Conservation (phyloP, 1,140 invertebrate genomes). For the Charaxes varanes region DNA sequence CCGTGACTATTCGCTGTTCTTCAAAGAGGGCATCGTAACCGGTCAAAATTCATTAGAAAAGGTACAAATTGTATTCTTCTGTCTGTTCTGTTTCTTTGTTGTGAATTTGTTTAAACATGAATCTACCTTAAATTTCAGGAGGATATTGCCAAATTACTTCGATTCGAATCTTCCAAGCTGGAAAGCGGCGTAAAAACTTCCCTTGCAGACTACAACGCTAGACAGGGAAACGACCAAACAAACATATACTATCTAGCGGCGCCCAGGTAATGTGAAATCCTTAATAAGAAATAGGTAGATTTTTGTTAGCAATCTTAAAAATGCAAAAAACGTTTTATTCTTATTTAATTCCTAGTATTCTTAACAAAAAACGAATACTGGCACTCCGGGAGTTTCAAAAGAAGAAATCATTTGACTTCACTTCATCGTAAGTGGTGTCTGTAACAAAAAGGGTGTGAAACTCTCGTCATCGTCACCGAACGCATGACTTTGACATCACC, state of each 20-base stretch:
- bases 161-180: conserved; percentile 93
- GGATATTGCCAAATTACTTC: conserved; percentile 91
- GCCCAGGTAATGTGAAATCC: conserved; percentile 80
- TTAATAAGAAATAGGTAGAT: neutral
- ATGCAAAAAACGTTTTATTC: no score
- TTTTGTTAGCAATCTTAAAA: conserved; percentile 5
- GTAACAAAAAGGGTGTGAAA: no score
- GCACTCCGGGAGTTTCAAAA: no score
- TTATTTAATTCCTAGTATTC: no score
- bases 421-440: no score
- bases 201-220: conserved; percentile 89
- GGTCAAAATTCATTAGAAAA: conserved; percentile 86
- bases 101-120: neutral
- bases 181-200: conserved; percentile 84
- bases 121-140: conserved; percentile 77
- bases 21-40: conserved; percentile 96
- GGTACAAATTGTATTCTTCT: conserved; percentile 66
- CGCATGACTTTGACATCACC: no score
- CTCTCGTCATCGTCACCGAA: no score
- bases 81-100: neutral
- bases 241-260: conserved; percentile 96
- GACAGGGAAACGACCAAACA: conserved; percentile 85
- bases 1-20: conserved; percentile 92
- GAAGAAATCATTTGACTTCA: no score
- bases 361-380: no score